Conservation (phyloP, 2,888 invertebrate species). For the Leucoma salicis region DNA sequence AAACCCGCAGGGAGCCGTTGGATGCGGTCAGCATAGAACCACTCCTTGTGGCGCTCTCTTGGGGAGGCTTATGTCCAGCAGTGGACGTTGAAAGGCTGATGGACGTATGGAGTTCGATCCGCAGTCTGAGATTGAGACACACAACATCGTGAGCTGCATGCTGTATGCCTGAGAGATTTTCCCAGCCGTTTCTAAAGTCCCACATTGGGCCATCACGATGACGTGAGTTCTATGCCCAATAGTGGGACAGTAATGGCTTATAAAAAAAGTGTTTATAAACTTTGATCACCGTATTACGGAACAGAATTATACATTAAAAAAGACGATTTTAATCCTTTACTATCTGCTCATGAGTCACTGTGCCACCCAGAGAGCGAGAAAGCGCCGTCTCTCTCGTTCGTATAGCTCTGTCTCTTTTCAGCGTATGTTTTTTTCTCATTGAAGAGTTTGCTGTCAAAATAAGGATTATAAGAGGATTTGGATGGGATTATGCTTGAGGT, state of each 20-base stretch:
- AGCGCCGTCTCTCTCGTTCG: constrained; percentile 38
- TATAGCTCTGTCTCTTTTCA: constrained; percentile 46
- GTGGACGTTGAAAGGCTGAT: too few species aligned
- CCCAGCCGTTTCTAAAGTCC: too few species aligned
- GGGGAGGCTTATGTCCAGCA: too few species aligned
- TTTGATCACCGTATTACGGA: background rate
- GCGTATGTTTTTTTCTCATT: constrained; percentile 63
- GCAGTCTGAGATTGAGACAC: too few species aligned
- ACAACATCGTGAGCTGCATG: too few species aligned
- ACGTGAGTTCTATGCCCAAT: too few species aligned
- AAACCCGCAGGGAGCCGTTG: too few species aligned
- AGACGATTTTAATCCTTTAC: constrained; percentile 50
- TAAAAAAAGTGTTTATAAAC: background rate
- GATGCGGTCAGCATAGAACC: too few species aligned
- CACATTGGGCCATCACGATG: too few species aligned
- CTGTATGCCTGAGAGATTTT: too few species aligned
- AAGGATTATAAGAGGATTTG: constrained; percentile 79
- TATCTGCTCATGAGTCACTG: constrained; percentile 61
- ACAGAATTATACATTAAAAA: constrained; percentile 17
- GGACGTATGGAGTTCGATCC: too few species aligned
- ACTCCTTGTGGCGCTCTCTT: too few species aligned
- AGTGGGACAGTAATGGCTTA: background rate
- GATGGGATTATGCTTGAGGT: constrained; percentile 53
- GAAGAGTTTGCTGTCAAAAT: constrained; percentile 80
- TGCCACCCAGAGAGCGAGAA: constrained; percentile 67